phyloP scores from a whole-genome alignment of 2,113 vertebrate genomes.

The Morone saxatilis region DNA sequence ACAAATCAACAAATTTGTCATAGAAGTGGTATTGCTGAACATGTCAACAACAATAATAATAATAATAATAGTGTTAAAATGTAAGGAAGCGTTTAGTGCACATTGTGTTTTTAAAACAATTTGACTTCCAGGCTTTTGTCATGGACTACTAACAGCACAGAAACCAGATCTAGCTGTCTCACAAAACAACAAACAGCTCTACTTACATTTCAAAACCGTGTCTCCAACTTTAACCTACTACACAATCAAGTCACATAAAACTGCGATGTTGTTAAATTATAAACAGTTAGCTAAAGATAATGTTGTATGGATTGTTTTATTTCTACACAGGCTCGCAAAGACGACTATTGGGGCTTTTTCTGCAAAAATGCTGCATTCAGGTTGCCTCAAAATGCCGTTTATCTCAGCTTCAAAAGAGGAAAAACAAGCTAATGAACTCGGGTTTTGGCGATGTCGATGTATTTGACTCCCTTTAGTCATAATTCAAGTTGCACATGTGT shows the following conservation, averaged over 20 bases:
- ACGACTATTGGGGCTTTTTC: background rate
- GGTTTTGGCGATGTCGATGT: background rate
- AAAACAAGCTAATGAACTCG: background rate
- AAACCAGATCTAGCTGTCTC: background rate
- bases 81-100: too few species aligned
- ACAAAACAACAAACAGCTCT: background rate
- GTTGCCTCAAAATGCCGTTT: background rate
- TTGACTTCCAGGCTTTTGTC: background rate
- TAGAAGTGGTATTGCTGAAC: background rate
- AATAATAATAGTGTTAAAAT: background rate
- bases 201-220: background rate
- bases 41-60: background rate
- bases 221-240: too few species aligned
- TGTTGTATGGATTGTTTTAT: background rate
- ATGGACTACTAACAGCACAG: background rate
- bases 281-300: background rate
- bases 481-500: background rate
- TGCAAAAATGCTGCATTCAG: conserved; percentile 6
- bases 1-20: background rate
- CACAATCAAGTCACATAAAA: background rate
- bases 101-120: background rate
- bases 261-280: too few species aligned
- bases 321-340: background rate
- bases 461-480: background rate
- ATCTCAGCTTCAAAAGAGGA: background rate